phyloP scores from a whole-genome alignment of 2,888 invertebrate genomes.

The Oligia strigilis region DNA sequence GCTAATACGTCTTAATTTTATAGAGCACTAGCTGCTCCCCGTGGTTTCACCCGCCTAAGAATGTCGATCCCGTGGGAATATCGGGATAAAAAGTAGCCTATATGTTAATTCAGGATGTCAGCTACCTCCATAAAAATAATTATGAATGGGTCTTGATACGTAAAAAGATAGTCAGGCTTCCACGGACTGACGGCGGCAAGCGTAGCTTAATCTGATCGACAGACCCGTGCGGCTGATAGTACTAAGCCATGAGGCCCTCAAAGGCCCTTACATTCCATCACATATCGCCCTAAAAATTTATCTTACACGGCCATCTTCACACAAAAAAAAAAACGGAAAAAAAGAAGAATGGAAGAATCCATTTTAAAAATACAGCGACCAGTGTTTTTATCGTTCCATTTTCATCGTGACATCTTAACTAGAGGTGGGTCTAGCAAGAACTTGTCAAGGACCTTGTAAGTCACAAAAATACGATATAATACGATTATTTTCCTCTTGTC shows the following conservation, averaged over 20 bases:
- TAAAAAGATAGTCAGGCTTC: not conserved
- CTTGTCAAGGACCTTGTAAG: conserved; percentile 60
- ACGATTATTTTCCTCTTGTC: conserved; percentile 74
- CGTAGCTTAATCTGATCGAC: not conserved
- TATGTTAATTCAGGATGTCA: too few species aligned
- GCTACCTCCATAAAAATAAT: too few species aligned
- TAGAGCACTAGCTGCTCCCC: too few species aligned
- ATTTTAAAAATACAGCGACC: conserved; percentile 39
- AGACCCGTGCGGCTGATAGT: not conserved
- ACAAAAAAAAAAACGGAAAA: conserved; percentile 15
- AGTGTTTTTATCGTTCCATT: conserved; percentile 45
- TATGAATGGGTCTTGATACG: not conserved
- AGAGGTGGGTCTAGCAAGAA: conserved; percentile 56
- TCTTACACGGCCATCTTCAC: not conserved
- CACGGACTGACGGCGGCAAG: not conserved
- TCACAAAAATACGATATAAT: conserved; percentile 72
- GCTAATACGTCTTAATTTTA: too few species aligned
- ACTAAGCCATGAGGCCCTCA: not conserved
- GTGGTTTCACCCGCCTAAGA: too few species aligned
- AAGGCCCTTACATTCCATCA: not conserved
- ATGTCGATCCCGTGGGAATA: too few species aligned
- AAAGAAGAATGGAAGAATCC: not conserved
- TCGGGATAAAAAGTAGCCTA: too few species aligned
- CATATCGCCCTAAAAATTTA: conserved; percentile 12
- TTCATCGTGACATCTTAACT: conserved; percentile 53